These are phyloP conservation scores for Lepidurus apus DNA, from an alignment of 1,140 invertebrate species.

Conservation along the genomic window DNA sequence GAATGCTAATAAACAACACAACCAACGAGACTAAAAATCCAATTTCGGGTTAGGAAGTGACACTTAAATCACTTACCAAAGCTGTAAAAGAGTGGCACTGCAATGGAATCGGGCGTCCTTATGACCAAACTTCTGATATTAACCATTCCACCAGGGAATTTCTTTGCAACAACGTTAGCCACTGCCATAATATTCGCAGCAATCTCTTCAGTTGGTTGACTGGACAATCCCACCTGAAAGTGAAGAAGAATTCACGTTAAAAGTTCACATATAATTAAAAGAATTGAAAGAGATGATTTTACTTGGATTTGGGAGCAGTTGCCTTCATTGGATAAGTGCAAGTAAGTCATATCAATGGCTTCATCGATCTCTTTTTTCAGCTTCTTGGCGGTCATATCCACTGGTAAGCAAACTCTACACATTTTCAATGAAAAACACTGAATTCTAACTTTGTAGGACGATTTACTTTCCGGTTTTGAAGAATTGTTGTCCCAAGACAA, in stretches of 20 bases:
- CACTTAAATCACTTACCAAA: constrained; percentile 32
- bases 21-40: constrained; percentile 10
- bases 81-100: constrained; percentile 36
- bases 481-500: constrained; percentile 44
- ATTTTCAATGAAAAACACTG: constrained; percentile 22
- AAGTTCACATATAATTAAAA: constrained; percentile 5
- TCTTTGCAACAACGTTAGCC: constrained; percentile 23
- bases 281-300: not conserved
- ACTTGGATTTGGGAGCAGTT: constrained; percentile 28
- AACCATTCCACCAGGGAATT: constrained; percentile 35
- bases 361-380: constrained; percentile 19
- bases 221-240: constrained; percentile 28
- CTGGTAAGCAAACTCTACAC: constrained; percentile 26
- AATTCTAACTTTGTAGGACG: not conserved
- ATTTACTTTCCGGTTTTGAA: constrained; percentile 43
- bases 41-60: not conserved
- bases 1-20: not conserved
- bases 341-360: constrained; percentile 20
- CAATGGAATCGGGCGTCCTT: constrained; percentile 14
- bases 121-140: constrained; percentile 37
- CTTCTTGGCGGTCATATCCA: constrained; percentile 26
- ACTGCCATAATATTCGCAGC: constrained; percentile 32
- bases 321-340: constrained; percentile 29
- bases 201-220: constrained; percentile 33
- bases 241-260: not conserved